These are phyloP conservation scores for Babyrousa celebensis DNA, from an alignment of 2,797 vertebrate species.

Conservation along the genomic window DNA sequence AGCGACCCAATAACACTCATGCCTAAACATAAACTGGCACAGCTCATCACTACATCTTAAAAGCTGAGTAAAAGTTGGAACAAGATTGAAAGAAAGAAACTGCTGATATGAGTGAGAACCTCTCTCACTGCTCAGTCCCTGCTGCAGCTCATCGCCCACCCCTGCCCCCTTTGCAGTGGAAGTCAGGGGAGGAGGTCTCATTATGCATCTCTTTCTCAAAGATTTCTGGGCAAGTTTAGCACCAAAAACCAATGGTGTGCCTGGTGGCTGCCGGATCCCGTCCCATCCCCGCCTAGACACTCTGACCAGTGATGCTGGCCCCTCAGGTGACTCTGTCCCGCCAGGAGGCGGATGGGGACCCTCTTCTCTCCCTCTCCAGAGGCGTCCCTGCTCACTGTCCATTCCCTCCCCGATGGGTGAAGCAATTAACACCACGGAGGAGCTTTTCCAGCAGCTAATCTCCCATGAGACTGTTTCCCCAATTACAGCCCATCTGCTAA, in stretches of 20 bases:
- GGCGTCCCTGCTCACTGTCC: not conserved
- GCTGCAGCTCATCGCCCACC: no score
- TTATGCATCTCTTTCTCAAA: not conserved
- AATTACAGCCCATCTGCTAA: not conserved
- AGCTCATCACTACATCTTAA: not conserved
- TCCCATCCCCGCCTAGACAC: not conserved
- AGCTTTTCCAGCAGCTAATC: not conserved
- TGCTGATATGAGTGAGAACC: not conserved
- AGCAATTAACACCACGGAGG: not conserved
- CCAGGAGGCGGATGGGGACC: not conserved
- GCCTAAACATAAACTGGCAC: not conserved
- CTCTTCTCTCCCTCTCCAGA: not conserved
- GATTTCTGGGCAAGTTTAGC: not conserved
- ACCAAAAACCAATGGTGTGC: not conserved
- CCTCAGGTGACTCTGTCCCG: not conserved
- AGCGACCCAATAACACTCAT: not conserved
- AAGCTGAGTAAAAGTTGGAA: not conserved
- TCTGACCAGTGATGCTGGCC: not conserved
- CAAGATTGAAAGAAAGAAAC: not conserved
- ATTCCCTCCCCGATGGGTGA: not conserved
- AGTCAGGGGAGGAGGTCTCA: not conserved
- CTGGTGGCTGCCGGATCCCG: not conserved
- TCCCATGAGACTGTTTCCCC: not conserved
- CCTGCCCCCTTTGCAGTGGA: rapidly evolving
- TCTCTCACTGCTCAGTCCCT: not conserved